Base-by-base conservation (phyloP, 2,888 invertebrate genomes). In the Argyresthia albistria region DNA sequence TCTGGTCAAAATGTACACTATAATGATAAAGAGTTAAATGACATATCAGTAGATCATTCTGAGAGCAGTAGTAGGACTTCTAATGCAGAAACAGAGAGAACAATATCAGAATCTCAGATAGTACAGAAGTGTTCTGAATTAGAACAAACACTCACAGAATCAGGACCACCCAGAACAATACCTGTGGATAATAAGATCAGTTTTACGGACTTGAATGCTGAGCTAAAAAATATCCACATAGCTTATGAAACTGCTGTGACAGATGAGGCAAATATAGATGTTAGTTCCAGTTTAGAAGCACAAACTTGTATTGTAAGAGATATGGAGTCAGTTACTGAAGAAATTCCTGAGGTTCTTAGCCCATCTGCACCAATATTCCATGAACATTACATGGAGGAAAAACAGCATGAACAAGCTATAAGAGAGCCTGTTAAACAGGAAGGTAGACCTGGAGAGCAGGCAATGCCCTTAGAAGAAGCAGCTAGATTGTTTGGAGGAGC, bases 291-390 rank as follows among this genome's bases (percentile, higher is more conserved):
- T 45, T 4, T 12, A 3, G 45, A 45, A 15, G 45, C 12, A n/a
- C 4, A 4, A 45, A 6, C 3, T 6, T 4, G 25, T 25, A 25
- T 25, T 2, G 6, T 25, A 6, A 25, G 25, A 25, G 25, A 25
- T 25, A 25, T 25, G 25, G 25, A 12, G n/a, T 4, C 12, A 15
- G 45, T 14, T 12, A 45, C 14, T 45, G 45, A 43, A 50, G 15
- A 43, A 10, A 11, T 15, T 7, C 37, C 48, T 50, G 42, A 50
- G 16, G 43, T 35, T 50, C 16, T 25, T 16, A 42, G 50, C 37
- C 86, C 86, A 25, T 79, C 84, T 39, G 86, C 86, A 6, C 86
- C 86, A 12, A 56, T 73, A 35, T 67, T 78, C 55, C 71, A 74
- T 52, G 70, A 68, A 58, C 37, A 50, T 0, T 54, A 58, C 55